Evolutionary conservation across 2,113 vertebrate genomes (phyloP), one percentile per base, ranked within the genome.

Genomic region (Toxotes chatareus): DNA sequence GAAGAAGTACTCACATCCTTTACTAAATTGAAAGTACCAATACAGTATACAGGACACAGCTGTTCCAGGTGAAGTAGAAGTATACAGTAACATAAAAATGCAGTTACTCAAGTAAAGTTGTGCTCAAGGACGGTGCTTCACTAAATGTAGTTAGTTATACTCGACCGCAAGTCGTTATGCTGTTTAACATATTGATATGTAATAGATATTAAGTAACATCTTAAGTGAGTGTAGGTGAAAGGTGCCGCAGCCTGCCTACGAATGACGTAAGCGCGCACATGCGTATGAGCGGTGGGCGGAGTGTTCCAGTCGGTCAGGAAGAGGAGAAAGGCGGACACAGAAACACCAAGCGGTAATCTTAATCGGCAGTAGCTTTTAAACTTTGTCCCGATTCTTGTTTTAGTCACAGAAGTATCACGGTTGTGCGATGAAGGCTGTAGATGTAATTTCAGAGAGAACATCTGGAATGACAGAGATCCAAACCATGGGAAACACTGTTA

Each of bases 301-400:
- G 91, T 76, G 85, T 90, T 74, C 40, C 68, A 84, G 82, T 93
- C 86, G 90, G 88, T 81, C 89, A 92, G 94, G 92, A 94, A 93
- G 93, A 92, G 86, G 89, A 88, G 92, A 92, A 94, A 93, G 88
- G 90, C 91, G 91, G 93, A 94, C 91, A 90, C 82, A 88, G 86
- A 90, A 78, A 91, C 84, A 92, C 74, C 80, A 79, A 91, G 79
- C 83, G 92, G 93, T 93, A 93, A 90, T 80, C 32, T 67, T 61
- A 64, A 51, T 85, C 32, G 19, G 12, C 10, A 1, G 17, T 8
- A 73, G 53, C 61, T 73, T 80, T 78, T 76, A 61, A 76, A 81
- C 77, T 80, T 65, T 8, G 4, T 34, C 7, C 31, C 1, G 5
- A 10, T 4, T 56, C 5, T 70, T 71, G 40, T 78, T 51, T 57